phyloP scores from a whole-genome alignment of 2,113 vertebrate species.

The Strix aluco region DNA sequence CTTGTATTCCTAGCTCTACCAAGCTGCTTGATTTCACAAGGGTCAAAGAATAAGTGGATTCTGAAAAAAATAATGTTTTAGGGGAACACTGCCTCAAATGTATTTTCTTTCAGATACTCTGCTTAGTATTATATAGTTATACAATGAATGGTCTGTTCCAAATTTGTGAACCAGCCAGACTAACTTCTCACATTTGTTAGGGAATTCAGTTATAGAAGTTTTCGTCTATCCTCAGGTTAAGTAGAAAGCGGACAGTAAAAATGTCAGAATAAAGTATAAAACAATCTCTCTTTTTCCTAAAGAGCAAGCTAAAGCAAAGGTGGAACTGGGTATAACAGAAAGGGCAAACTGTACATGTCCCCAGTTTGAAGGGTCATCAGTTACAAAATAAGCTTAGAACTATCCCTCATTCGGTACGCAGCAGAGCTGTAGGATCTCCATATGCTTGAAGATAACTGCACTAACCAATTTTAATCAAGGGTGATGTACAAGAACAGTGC shows the following conservation, averaged over 20 bases:
- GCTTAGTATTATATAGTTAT: background rate
- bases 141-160: background rate
- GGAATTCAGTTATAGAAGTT: background rate
- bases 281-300: background rate
- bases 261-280: background rate
- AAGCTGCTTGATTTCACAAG: background rate
- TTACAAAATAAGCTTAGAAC: background rate
- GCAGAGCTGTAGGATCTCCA: background rate
- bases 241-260: background rate
- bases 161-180: background rate
- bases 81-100: background rate
- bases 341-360: accelerated
- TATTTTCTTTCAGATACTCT: background rate
- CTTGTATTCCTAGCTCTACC: background rate
- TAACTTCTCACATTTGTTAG: background rate
- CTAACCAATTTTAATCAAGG: background rate
- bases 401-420: background rate
- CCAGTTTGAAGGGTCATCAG: background rate
- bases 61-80: background rate
- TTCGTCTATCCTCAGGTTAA: background rate
- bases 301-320: background rate
- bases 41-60: background rate
- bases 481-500: background rate
- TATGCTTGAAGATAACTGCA: background rate
- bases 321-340: background rate